Percentiles rank a stretch among this genome's conserved stretches.
These are phyloP conservation scores for Gymnoscopelus braueri DNA, from an alignment of 2,797 vertebrate genomes.

Conservation along the genomic window DNA sequence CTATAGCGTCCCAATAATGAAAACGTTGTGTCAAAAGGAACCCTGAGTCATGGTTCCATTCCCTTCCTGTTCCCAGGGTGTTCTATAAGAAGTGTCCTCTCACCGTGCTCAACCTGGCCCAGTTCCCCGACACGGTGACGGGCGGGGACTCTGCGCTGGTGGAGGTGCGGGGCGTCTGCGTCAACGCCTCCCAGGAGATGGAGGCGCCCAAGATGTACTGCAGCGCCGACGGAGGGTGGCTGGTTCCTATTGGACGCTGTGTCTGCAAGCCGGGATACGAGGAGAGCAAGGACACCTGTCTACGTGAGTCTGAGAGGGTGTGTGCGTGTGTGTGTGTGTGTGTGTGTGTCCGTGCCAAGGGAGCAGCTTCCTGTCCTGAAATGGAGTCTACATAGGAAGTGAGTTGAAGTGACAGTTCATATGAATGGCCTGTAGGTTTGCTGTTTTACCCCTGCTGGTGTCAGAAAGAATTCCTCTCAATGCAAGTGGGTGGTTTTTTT, in stretches of 20 bases:
- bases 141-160: slow-evolving; percentile 87
- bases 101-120: slow-evolving; percentile 84
- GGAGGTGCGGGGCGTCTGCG: slow-evolving; percentile 84
- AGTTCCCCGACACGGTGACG: slow-evolving; percentile 87
- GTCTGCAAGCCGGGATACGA: slow-evolving; percentile 87
- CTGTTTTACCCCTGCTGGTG: too few relatives aligned
- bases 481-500: too few relatives aligned
- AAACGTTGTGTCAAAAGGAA: too few relatives aligned
- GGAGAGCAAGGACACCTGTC: slow-evolving; percentile 84
- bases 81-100: slow-evolving; percentile 88
- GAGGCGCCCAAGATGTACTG: slow-evolving; percentile 89
- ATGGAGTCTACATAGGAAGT: too few relatives aligned
- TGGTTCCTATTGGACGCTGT: slow-evolving; percentile 87
- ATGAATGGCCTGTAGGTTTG: too few relatives aligned
- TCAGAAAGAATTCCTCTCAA: too few relatives aligned
- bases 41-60: too few relatives aligned
- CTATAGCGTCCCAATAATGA: too few relatives aligned
- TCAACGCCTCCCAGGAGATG: slow-evolving; percentile 85
- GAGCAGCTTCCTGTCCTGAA: too few relatives aligned
- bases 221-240: slow-evolving; percentile 87
- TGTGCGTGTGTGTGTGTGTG: slow-evolving; percentile 17
- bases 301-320: slow-evolving; percentile 77
- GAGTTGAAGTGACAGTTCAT: too few relatives aligned
- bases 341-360: slow-evolving; percentile 10
- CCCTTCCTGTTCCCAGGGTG: slow-evolving; percentile 54